Base-by-base conservation (phyloP, 2,113 vertebrate species). In the Numenius arquata region DNA sequence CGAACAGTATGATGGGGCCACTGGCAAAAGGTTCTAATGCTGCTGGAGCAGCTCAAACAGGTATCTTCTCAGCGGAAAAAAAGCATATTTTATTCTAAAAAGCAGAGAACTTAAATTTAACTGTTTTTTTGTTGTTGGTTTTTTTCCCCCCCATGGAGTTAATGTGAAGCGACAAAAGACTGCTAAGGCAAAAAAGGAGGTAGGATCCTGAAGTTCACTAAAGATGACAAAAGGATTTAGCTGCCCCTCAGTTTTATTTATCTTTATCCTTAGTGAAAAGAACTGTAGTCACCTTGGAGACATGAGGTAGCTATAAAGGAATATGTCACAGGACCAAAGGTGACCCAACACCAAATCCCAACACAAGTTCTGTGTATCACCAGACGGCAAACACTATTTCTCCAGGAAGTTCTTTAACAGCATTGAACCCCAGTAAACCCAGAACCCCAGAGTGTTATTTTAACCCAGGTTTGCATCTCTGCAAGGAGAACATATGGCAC, bases 141-240 rank as follows among this genome's bases (percentile, higher is more conserved):
- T 74, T 58, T 78, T 48, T 30, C 16, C 11, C 22, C 22, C 65
- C 63, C 36, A n/a, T 9, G 36, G 20, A 77, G 56, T 81, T 89
- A 89, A 93, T 32, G 19, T 13, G 32, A 95, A 82, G 71, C 21
- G 81, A 93, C 86, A 93, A 73, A 96, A 90, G 70, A 19, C 34
- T n/a, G 67, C 71, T 88, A n/a, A 79, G 36, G 59, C 53, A 55
- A 53, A 75, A n/a, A 85, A 15, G 70, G 77, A 83, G 59, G 75
- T 1, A 70, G 53, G 62, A 67, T 47, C 56, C 17, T 6, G 27
- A 68, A 91, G 78, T 72, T 96, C 71, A 72, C 76, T 53, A 12
- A 48, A 77, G 84, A 78, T 88, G 89, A 91, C 87, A 90, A 27
- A 59, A 72, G 90, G 77, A 77, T 92, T 87, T 79, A 30, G 67